These are phyloP conservation scores for Thymelicus acteon DNA, from an alignment of 2,888 invertebrate species.

Conservation along the genomic window DNA sequence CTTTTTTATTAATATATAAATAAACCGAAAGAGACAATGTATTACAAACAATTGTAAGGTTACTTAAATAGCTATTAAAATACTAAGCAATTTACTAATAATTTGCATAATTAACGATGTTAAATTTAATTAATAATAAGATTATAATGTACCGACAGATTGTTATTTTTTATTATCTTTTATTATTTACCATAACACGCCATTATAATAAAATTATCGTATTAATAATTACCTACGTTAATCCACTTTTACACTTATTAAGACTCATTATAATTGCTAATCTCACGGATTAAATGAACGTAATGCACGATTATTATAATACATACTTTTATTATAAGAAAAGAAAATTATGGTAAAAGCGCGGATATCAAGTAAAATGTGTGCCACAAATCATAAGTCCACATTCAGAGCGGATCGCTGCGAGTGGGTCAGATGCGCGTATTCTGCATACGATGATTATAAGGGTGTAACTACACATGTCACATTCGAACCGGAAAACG, in stretches of 20 bases:
- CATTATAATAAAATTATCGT: neutral
- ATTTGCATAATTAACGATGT: too few relatives aligned
- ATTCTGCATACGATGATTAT: conserved; percentile 9
- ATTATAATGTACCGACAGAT: too few relatives aligned
- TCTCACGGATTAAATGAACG: neutral
- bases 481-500: neutral
- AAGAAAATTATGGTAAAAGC: conserved; percentile 20
- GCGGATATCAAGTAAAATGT: conserved; percentile 18
- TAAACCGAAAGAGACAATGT: too few relatives aligned
- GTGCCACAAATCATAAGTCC: conserved; percentile 35
- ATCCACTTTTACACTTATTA: neutral
- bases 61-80: too few relatives aligned
- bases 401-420: conserved; percentile 62
- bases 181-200: neutral
- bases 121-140: too few relatives aligned
- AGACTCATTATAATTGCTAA: conserved; percentile 16
- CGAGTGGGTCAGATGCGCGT: conserved; percentile 44
- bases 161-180: too few relatives aligned
- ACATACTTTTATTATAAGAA: neutral
- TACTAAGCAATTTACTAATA: too few relatives aligned
- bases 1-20: too few relatives aligned
- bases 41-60: too few relatives aligned
- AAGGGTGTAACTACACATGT: conserved; percentile 2
- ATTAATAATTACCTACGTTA: neutral
- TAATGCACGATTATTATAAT: conserved; percentile 19